Base-by-base conservation (phyloP, 1,140 invertebrate species). In the Saxidomus purpurata region DNA sequence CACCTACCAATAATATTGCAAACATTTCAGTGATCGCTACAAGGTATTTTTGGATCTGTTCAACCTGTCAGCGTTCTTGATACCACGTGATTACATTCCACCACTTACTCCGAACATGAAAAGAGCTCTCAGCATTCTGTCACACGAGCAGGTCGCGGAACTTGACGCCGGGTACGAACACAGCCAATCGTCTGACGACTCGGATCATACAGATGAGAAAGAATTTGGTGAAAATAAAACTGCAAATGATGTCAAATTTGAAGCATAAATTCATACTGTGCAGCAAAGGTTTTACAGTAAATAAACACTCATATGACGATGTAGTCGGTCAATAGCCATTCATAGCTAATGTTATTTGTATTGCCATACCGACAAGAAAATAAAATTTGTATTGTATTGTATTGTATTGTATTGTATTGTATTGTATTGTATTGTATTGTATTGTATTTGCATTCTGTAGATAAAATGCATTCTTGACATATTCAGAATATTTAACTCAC, bases 41-140 rank as follows among this genome's bases (percentile, higher is more conserved):
- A 99, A 99, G 96, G 98, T 99, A 6, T 99, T 99, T 95, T 96
- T 99, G 92, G 99, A 99, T 95, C 96, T 99, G 19, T 99, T 99
- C 97, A 99, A 99, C 95, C 95, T 99, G 55, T 99, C 99, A 0
- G 99, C 99, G 0, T 99, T 99, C 96, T 95, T 99, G 69, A 98
- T 99, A 92, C 99, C 99, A 6, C 97, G 98, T 9, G 96, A 97
- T n/a, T 97, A 97, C 86, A 98, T 99, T 90, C 99, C 99, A 0
- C 97, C 98, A 0, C 96, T 99, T 34, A 98, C 97, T 8, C 97
- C 97, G 40, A 95, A 97, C 40, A 98, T 98, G 97, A 97, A 96
- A 84, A 86, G 93, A 22, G 92, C 91, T 25, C 92, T 95, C 15
- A 94, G 93, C 49, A 90, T 93, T n/a, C 82, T 94, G 38, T 90